These are phyloP conservation scores for Podarcis cretensis DNA, from an alignment of 2,113 vertebrate species.

Conservation along the genomic window DNA sequence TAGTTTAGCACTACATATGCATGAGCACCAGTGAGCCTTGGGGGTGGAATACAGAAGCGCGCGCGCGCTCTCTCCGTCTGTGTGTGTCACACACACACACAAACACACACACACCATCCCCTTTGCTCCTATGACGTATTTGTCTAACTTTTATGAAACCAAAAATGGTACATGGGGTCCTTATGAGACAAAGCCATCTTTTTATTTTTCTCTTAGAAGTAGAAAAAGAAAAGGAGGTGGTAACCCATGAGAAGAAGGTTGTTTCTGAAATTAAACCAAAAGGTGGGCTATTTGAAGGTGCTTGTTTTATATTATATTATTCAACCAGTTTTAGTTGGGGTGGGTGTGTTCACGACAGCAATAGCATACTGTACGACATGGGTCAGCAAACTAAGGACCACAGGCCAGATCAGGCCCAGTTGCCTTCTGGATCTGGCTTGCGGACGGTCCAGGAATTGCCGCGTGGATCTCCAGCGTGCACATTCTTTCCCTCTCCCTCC, in stretches of 20 bases:
- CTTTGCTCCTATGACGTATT: too few relatives aligned
- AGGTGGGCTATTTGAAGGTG: background rate
- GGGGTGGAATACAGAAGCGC: background rate
- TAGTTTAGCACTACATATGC: background rate
- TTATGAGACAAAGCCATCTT: background rate
- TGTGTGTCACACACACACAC: too few relatives aligned
- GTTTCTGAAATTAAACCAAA: conserved; percentile 59
- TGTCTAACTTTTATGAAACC: too few relatives aligned
- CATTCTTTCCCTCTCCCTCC: too few relatives aligned
- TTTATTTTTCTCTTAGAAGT: conserved; percentile 43
- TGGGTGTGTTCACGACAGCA: background rate
- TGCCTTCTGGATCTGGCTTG: too few relatives aligned
- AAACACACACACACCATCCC: too few relatives aligned
- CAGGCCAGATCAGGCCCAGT: too few relatives aligned
- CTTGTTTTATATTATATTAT: background rate
- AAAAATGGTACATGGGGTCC: too few relatives aligned
- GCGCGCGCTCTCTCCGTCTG: too few relatives aligned
- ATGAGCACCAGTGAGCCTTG: background rate
- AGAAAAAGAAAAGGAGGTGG: conserved; percentile 49
- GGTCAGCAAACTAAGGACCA: too few relatives aligned
- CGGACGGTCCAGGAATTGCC: too few relatives aligned
- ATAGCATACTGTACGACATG: background rate
- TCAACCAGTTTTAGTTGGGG: background rate
- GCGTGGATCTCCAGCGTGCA: too few relatives aligned
- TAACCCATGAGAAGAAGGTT: conserved; percentile 58